Conservation (phyloP, 2,113 vertebrate genomes). For the Leucoraja erinaceus region DNA sequence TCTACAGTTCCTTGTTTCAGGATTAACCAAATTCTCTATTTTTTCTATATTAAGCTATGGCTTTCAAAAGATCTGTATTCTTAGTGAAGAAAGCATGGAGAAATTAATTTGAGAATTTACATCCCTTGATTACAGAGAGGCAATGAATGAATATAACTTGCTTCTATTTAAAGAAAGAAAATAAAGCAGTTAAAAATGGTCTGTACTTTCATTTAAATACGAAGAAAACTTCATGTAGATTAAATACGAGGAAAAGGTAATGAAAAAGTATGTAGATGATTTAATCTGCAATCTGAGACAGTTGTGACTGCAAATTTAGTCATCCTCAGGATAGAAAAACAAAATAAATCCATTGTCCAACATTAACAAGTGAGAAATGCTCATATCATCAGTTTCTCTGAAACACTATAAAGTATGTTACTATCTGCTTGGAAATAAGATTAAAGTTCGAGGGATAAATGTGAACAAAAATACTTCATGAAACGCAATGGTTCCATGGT, state of each 20-base stretch:
- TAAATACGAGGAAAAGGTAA: not conserved
- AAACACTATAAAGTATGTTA: not conserved
- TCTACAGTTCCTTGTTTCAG: too few species aligned
- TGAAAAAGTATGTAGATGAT: not conserved
- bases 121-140: not conserved
- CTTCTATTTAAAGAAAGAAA: not conserved
- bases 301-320: not conserved
- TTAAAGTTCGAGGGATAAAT: not conserved
- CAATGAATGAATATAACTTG: not conserved
- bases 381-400: not conserved
- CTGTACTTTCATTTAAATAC: not conserved
- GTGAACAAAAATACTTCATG: not conserved
- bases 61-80: not conserved
- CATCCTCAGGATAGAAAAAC: not conserved
- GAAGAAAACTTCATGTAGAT: not conserved
- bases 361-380: not conserved
- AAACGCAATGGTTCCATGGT: not conserved
- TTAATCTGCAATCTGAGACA: not conserved
- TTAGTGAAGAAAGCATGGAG: not conserved
- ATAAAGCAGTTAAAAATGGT: not conserved
- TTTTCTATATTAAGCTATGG: not conserved
- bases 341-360: not conserved
- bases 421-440: not conserved
- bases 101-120: not conserved
- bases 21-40: not conserved